Conservation (phyloP, 2,888 invertebrate species). For the Caenorhabditis becei region DNA sequence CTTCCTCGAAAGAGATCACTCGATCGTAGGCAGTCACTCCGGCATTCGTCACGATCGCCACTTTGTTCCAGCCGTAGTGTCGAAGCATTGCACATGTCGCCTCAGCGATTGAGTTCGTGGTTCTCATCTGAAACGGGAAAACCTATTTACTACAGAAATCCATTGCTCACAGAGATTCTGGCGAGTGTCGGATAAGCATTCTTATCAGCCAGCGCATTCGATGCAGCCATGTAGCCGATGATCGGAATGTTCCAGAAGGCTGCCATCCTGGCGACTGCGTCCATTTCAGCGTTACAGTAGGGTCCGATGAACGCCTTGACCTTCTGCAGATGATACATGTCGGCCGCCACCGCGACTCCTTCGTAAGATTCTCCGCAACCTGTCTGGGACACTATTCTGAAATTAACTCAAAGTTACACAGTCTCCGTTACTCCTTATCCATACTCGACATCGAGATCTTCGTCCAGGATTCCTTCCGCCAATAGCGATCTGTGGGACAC, state of each 20-base stretch:
- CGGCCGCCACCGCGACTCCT: slow-evolving; percentile 80
- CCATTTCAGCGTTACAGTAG: slow-evolving; percentile 79
- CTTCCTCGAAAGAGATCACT: slow-evolving; percentile 69
- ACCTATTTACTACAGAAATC: slow-evolving; percentile 6
- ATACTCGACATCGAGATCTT: slow-evolving; percentile 78
- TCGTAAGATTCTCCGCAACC: slow-evolving; percentile 80
- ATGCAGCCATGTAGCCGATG: slow-evolving; percentile 79
- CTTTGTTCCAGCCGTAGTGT: slow-evolving; percentile 77
- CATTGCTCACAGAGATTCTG: slow-evolving; percentile 59
- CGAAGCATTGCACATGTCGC: slow-evolving; percentile 75
- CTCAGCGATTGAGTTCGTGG: slow-evolving; percentile 79
- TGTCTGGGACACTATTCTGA: slow-evolving; percentile 74
- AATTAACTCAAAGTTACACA: not conserved
- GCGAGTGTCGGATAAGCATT: slow-evolving; percentile 71
- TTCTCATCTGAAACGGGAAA: slow-evolving; percentile 65
- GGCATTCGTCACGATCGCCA: slow-evolving; percentile 72
- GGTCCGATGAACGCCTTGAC: slow-evolving; percentile 80
- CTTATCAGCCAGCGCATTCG: slow-evolving; percentile 71
- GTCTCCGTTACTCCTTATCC: slow-evolving; percentile 11
- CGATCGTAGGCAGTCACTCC: slow-evolving; percentile 70
- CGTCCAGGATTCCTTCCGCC: slow-evolving; percentile 75
- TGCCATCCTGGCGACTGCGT: slow-evolving; percentile 80
- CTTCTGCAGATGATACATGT: slow-evolving; percentile 80
- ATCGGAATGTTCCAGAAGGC: slow-evolving; percentile 80
- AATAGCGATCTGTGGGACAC: slow-evolving; percentile 75